Evolutionary conservation across 2,797 vertebrate species (phyloP).

Genomic region (Amniataba percoides): DNA sequence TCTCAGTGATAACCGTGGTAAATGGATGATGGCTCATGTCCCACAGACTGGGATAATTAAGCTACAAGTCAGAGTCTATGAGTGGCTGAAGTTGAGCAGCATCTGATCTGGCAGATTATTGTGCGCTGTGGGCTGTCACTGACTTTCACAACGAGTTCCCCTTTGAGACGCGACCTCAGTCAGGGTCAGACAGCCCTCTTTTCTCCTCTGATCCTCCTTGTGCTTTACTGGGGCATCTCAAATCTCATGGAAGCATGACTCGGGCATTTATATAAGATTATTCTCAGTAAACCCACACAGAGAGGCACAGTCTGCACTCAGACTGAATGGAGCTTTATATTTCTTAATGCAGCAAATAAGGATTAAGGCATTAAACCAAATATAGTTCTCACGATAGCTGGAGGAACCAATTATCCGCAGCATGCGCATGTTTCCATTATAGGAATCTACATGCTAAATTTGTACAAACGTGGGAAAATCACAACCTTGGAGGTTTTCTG

Average conservation of each 20-base stretch:
- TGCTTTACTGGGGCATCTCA: constrained; percentile 68
- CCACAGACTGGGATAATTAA: constrained; percentile 72
- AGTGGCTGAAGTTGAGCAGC: constrained; percentile 56
- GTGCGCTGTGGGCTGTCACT: constrained; percentile 54
- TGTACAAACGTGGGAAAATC: constrained; percentile 67
- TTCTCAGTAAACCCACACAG: constrained; percentile 72
- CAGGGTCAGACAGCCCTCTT: constrained; percentile 59
- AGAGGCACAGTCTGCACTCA: constrained; percentile 61
- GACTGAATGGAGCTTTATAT: constrained; percentile 75
- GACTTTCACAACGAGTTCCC: constrained; percentile 49
- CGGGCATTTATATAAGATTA: constrained; percentile 71
- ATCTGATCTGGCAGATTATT: constrained; percentile 72
- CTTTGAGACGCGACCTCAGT: constrained; percentile 65
- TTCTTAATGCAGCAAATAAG: constrained; percentile 77
- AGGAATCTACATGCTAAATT: constrained; percentile 66
- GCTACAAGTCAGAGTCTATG: constrained; percentile 56
- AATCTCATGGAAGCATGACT: constrained; percentile 75
- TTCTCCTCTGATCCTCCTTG: constrained; percentile 64
- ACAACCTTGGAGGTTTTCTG: constrained; percentile 55
- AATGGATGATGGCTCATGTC: constrained; percentile 72
- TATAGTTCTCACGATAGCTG: constrained; percentile 74
- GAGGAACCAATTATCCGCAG: constrained; percentile 71
- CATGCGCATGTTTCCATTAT: constrained; percentile 57
- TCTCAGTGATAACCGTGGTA: constrained; percentile 70
- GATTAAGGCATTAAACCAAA: constrained; percentile 80